phyloP scores from a whole-genome alignment of 2,797 vertebrate genomes.

The Mionectes olivaceus region DNA sequence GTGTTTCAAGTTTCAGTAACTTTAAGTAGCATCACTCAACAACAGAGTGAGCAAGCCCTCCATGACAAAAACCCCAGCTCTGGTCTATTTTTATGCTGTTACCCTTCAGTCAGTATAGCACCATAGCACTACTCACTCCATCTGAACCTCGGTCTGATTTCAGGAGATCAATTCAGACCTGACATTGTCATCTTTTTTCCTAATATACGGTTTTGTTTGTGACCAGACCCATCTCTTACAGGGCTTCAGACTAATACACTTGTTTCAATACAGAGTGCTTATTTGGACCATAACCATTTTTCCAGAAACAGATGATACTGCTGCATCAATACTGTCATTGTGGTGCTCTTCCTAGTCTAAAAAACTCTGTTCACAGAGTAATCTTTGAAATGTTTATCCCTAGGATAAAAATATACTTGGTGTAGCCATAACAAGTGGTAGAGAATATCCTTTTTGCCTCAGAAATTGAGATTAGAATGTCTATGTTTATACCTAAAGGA shows the following conservation, averaged over 20 bases:
- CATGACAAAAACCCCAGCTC: background rate
- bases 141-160: constrained; percentile 1
- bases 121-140: background rate
- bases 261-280: constrained; percentile 20
- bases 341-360: background rate
- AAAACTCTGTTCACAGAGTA: background rate
- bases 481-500: constrained; percentile 4
- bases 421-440: constrained; percentile 9
- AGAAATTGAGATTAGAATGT: constrained; percentile 31
- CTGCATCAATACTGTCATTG: background rate
- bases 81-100: background rate
- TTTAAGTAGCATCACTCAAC: background rate
- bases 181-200: constrained; percentile 3
- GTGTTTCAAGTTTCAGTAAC: background rate
- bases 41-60: background rate
- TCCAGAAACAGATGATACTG: background rate
- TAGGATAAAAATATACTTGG: background rate
- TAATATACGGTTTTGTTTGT: constrained; percentile 29
- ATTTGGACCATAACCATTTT: background rate
- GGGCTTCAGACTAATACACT: background rate
- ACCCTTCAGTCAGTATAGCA: background rate
- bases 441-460: constrained; percentile 1
- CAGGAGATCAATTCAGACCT: background rate
- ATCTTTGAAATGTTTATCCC: constrained; percentile 27
- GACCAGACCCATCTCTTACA: constrained; percentile 8